These are phyloP conservation scores for Oreochromis niloticus DNA, from an alignment of 2,113 vertebrate genomes.

Conservation along the genomic window DNA sequence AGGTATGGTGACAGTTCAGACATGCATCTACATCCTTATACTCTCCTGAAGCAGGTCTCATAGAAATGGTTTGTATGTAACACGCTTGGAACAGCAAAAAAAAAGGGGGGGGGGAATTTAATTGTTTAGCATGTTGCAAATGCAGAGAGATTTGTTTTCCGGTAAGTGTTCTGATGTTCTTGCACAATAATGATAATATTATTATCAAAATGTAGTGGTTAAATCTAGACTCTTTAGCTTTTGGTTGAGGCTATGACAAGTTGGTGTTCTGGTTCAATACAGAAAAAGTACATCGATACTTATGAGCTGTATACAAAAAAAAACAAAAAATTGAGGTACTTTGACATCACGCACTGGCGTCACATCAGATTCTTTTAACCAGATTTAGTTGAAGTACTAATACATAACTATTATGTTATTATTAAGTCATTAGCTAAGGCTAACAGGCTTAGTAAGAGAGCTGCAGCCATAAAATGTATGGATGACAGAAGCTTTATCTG, in stretches of 20 bases:
- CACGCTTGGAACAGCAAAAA: neutral
- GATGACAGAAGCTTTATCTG: neutral
- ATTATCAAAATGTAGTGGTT: neutral
- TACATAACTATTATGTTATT: neutral
- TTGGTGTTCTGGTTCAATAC: neutral
- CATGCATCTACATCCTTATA: neutral
- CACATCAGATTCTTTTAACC: neutral
- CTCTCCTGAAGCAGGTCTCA: neutral
- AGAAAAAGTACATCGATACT: neutral
- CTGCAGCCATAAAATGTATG: neutral
- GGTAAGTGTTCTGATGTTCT: neutral
- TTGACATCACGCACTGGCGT: fast-evolving
- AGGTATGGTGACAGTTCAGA: neutral
- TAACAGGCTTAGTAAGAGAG: neutral
- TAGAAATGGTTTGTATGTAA: neutral
- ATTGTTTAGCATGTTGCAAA: neutral
- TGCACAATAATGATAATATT: neutral
- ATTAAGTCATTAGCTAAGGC: neutral
- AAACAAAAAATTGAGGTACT: neutral
- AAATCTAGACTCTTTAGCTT: neutral
- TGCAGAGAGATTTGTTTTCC: neutral
- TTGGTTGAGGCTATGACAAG: neutral
- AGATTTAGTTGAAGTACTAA: neutral
- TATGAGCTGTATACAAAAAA: neutral
- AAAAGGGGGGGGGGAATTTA: fast-evolving